These are phyloP conservation scores for Varanus komodoensis DNA, from an alignment of 2,113 vertebrate species.

Conservation along the genomic window DNA sequence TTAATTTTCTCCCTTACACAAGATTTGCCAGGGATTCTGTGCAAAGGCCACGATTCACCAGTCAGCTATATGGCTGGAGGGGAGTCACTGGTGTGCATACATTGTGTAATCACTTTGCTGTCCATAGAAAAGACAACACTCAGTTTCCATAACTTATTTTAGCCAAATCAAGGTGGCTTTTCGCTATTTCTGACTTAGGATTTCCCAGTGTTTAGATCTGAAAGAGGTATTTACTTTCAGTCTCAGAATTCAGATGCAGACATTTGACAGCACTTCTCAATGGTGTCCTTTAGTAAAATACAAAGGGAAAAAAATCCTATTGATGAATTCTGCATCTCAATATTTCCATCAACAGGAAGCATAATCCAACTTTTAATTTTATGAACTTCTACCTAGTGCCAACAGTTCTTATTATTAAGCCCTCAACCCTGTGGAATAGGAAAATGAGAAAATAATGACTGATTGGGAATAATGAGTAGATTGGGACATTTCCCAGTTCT, in stretches of 20 bases:
- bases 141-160: slow-evolving; percentile 1
- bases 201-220: slow-evolving; percentile 18
- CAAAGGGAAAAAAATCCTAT: slow-evolving; percentile 5
- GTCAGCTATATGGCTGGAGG: not conserved
- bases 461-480: slow-evolving; percentile 6
- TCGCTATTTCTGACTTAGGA: slow-evolving; percentile 26
- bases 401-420: slow-evolving; percentile 46
- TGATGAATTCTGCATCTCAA: slow-evolving; percentile 41
- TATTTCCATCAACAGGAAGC: slow-evolving; percentile 62
- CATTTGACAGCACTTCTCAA: slow-evolving; percentile 49
- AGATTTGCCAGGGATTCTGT: slow-evolving; percentile 54
- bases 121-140: not conserved
- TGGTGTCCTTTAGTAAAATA: slow-evolving; percentile 31
- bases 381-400: not conserved
- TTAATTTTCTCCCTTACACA: not conserved
- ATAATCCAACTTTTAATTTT: slow-evolving; percentile 10
- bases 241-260: slow-evolving; percentile 39
- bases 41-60: slow-evolving; percentile 32
- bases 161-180: slow-evolving; percentile 6
- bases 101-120: not conserved
- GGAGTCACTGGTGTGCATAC: not conserved
- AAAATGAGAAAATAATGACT: slow-evolving; percentile 45
- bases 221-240: slow-evolving; percentile 35
- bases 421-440: slow-evolving; percentile 38
- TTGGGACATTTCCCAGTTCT: slow-evolving; percentile 36